These are phyloP conservation scores for Novumbra hubbsi DNA, from an alignment of 2,797 vertebrate species.

Conservation along the genomic window DNA sequence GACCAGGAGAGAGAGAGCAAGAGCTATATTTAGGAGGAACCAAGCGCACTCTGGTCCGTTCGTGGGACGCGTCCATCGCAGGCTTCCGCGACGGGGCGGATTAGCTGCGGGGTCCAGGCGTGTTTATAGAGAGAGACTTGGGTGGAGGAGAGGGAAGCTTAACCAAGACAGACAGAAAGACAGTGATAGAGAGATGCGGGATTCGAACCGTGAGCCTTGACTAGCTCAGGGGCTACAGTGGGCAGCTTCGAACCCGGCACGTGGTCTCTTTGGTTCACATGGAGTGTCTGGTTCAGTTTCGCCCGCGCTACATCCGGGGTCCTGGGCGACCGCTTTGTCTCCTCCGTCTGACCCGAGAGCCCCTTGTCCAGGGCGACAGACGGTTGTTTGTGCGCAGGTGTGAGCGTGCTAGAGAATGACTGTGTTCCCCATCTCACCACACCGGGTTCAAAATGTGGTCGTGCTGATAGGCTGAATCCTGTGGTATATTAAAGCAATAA, in stretches of 20 bases:
- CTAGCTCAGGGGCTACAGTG: not conserved
- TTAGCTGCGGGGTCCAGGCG: slow-evolving; percentile 29
- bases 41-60: slow-evolving; percentile 44
- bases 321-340: slow-evolving; percentile 21
- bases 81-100: slow-evolving; percentile 26
- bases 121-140: slow-evolving; percentile 1
- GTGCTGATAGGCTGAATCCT: no score
- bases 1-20: slow-evolving; percentile 37
- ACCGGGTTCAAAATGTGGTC: no score
- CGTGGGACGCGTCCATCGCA: slow-evolving; percentile 41
- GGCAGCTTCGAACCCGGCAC: not conserved
- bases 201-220: not conserved
- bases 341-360: not conserved
- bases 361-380: not conserved
- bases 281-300: not conserved
- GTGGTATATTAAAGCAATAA: no score
- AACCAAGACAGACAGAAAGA: not conserved
- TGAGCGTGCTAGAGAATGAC: not conserved
- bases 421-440: not conserved
- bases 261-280: not conserved
- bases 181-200: not conserved
- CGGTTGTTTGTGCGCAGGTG: not conserved
- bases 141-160: not conserved
- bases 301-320: not conserved
- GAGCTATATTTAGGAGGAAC: slow-evolving; percentile 62